Percentiles rank a stretch among this genome's conserved stretches.
These are phyloP conservation scores for Bombus ignitus DNA, from an alignment of 1,140 invertebrate genomes.

Conservation along the genomic window DNA sequence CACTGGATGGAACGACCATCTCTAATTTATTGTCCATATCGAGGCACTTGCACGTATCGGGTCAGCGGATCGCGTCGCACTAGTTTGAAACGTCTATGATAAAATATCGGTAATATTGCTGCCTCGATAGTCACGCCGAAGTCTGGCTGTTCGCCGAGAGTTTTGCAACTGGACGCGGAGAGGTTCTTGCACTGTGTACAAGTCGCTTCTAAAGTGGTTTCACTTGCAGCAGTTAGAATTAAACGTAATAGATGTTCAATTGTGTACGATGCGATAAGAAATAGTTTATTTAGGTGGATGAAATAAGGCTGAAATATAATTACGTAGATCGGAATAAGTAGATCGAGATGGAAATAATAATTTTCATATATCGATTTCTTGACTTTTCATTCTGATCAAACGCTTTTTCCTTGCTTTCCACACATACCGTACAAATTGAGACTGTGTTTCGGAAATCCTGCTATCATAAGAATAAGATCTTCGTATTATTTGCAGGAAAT, in stretches of 20 bases:
- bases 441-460: too few species aligned
- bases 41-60: neutral
- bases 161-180: neutral
- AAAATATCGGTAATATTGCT: neutral
- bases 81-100: constrained; percentile 16
- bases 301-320: too few species aligned
- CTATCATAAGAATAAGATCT: too few species aligned
- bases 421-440: too few species aligned
- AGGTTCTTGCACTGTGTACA: constrained; percentile 1
- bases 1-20: neutral
- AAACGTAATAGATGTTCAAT: neutral
- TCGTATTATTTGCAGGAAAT: too few species aligned
- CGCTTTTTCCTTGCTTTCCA: too few species aligned
- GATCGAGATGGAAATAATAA: neutral
- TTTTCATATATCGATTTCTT: too few species aligned
- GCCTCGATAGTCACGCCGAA: neutral
- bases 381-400: too few species aligned
- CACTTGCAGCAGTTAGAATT: neutral
- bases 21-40: constrained; percentile 38
- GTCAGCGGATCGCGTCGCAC: constrained; percentile 11
- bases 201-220: neutral
- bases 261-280: too few species aligned
- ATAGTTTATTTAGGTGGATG: too few species aligned
- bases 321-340: too few species aligned
- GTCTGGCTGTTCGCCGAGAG: neutral